These are phyloP conservation scores for Leptinotarsa undecemlineata DNA, from an alignment of 1,140 invertebrate genomes.

Conservation along the genomic window DNA sequence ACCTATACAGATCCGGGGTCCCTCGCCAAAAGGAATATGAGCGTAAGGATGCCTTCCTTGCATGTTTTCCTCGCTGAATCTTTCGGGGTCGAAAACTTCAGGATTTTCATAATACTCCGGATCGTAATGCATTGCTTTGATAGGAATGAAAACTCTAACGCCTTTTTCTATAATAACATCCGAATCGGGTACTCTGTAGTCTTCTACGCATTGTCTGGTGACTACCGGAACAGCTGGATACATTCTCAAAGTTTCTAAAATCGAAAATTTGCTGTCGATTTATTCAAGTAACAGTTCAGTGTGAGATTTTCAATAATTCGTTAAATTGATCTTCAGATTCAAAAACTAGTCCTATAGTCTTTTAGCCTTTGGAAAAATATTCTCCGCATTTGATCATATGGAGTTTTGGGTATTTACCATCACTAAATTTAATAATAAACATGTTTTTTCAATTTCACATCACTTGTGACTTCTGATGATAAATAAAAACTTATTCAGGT, in stretches of 20 bases:
- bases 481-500: too few relatives aligned
- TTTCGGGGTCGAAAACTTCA: slow-evolving; percentile 65
- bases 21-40: slow-evolving; percentile 24
- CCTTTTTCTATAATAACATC: slow-evolving; percentile 52
- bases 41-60: slow-evolving; percentile 8
- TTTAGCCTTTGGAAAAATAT: too few relatives aligned
- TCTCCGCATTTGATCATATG: too few relatives aligned
- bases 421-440: too few relatives aligned
- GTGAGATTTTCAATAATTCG: too few relatives aligned
- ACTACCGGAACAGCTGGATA: slow-evolving; percentile 58
- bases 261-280: neutral
- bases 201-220: slow-evolving; percentile 59
- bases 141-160: slow-evolving; percentile 49
- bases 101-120: slow-evolving; percentile 63
- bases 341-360: too few relatives aligned
- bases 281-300: too few relatives aligned
- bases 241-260: slow-evolving; percentile 61
- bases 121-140: slow-evolving; percentile 54
- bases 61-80: slow-evolving; percentile 57
- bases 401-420: too few relatives aligned
- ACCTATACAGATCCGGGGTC: slow-evolving; percentile 23
- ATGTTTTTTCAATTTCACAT: too few relatives aligned
- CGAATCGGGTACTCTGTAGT: slow-evolving; percentile 51
- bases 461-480: too few relatives aligned
- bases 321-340: too few relatives aligned